Evolutionary conservation across 2,113 vertebrate genomes (phyloP), one percentile per base, ranked within the genome.

Genomic region (Stictonetta naevosa): DNA sequence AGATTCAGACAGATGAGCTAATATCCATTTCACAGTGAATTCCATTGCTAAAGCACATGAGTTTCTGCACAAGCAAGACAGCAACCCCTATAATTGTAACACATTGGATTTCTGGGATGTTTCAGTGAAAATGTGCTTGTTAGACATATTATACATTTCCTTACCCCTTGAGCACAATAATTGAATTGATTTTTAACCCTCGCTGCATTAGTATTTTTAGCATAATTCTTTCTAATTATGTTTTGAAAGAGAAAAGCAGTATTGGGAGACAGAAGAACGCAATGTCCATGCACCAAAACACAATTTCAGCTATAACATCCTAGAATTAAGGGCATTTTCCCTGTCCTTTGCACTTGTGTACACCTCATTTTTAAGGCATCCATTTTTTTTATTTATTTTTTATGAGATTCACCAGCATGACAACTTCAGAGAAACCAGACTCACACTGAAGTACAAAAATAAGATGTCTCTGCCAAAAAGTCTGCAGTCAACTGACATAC

Each of bases 231-330:
- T 46, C 18, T 5, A 91, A 80, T n/a, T 80, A 6, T 58, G 13
- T 53, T 89, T 72, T 52, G 56, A 82, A 92, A 84, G 53, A 22
- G 11, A 6, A 13, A 34, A 83, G 80, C 23, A 83, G 53, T 50
- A 69, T 10, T 31, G 10, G 11, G 67, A 84, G 36, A 42, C 5
- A 44, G 23, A 91, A 64, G 48, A 53, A 89, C 46, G 6, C 33
- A 34, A 42, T 21, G 63, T 28, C 12, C 23, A 31, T 8, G 14
- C 10, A 72, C 0, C 1, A 79, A 83, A 55, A 60, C 66, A 46
- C 0, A 0, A 56, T 19, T 74, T 62, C 6, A 55, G 28, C 19
- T 29, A 46, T 1, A 72, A 48, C 2, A 13, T 34, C 34, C 69
- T 86, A 2, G 22, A 88, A 53, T 33, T 13, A 88, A 74, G 36